Conservation (phyloP, 2,888 invertebrate species). For the Microdon myrmicae region DNA sequence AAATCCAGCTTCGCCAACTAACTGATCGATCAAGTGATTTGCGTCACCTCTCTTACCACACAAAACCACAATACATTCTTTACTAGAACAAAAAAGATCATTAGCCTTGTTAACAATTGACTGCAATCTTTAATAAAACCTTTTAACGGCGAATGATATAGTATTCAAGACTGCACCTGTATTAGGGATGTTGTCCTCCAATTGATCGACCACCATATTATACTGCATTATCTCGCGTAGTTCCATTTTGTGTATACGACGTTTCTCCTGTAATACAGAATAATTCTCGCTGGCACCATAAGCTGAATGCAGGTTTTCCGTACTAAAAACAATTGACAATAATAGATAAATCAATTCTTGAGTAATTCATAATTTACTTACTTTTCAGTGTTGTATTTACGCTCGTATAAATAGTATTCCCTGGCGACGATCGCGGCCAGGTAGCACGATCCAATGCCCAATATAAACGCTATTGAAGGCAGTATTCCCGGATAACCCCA, state of each 20-base stretch:
- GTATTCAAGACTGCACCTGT: constrained; percentile 53
- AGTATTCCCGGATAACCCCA: constrained; percentile 57
- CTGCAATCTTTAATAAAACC: constrained; percentile 41
- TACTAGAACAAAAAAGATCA: constrained; percentile 41
- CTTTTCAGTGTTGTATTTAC: too few species aligned
- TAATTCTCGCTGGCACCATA: constrained; percentile 66
- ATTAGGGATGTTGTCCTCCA: constrained; percentile 56
- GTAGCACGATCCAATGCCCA: too few species aligned
- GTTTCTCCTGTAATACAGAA: constrained; percentile 71
- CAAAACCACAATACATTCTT: constrained; percentile 80
- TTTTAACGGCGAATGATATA: constrained; percentile 58
- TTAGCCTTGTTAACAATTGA: background rate
- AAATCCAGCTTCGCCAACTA: constrained; percentile 80
- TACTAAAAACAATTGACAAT: too few species aligned
- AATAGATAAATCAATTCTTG: too few species aligned
- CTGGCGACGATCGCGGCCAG: too few species aligned
- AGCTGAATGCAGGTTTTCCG: constrained; percentile 54
- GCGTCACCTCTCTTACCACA: constrained; percentile 86
- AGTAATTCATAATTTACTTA: too few species aligned
- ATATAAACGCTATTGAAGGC: constrained; percentile 52
- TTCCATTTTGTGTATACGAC: constrained; percentile 67
- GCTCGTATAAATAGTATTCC: too few species aligned
- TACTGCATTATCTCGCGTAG: constrained; percentile 64
- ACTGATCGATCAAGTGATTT: constrained; percentile 84
- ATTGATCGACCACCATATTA: constrained; percentile 66